A percentile compares a stretch with the other conserved stretches of the same genome.
Conservation (phyloP, 2,888 invertebrate species). For the Zaprionus bogoriensis region DNA sequence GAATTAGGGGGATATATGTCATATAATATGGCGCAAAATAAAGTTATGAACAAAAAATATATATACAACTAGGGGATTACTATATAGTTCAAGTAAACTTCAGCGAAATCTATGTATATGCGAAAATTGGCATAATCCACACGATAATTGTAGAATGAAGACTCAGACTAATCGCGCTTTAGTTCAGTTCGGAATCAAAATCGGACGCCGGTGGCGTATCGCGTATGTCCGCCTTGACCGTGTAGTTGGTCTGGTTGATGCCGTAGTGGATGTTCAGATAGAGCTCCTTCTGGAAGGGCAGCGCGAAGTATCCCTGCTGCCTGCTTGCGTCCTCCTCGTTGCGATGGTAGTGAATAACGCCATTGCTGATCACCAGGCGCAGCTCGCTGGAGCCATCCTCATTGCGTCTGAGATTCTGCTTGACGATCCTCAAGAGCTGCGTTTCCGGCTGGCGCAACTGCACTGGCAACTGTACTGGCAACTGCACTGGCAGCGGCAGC, state of each 20-base stretch:
- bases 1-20: too few species aligned
- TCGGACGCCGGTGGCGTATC: slow-evolving; percentile 51
- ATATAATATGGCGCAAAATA: too few species aligned
- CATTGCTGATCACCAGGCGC: slow-evolving; percentile 66
- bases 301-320: slow-evolving; percentile 56
- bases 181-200: slow-evolving; percentile 38
- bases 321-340: slow-evolving; percentile 31
- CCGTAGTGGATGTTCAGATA: slow-evolving; percentile 70
- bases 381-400: slow-evolving; percentile 68
- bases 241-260: slow-evolving; percentile 68
- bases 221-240: slow-evolving; percentile 74
- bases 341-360: slow-evolving; percentile 65
- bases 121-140: too few species aligned
- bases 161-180: neutral
- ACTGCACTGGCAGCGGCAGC: slow-evolving; percentile 36
- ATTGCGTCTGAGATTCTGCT: slow-evolving; percentile 59
- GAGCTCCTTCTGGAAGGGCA: slow-evolving; percentile 54
- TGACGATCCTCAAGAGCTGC: slow-evolving; percentile 54
- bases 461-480: slow-evolving; percentile 42
- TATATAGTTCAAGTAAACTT: too few species aligned
- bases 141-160: too few species aligned
- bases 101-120: too few species aligned
- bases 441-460: slow-evolving; percentile 19
- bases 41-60: too few species aligned
- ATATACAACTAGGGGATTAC: too few species aligned